Conservation (phyloP, 2,888 invertebrate genomes). For the Chaitophorus viminalis region DNA sequence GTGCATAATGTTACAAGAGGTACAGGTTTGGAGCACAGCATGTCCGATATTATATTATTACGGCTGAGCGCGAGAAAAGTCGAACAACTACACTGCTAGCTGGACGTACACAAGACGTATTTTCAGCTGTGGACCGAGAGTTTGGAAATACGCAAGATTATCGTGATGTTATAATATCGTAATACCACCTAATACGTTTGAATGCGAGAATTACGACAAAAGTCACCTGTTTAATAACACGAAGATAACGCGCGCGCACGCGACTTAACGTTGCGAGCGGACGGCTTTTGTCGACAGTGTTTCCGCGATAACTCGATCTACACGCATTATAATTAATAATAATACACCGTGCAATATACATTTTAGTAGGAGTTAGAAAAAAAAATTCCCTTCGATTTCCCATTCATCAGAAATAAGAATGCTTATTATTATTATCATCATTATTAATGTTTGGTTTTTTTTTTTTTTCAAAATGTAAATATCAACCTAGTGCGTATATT, state of each 20-base stretch:
- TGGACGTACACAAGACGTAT: too few species aligned
- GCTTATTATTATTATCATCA: background rate
- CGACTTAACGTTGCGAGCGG: background rate
- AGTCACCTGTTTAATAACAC: background rate
- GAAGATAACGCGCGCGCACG: background rate
- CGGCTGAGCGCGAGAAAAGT: too few species aligned
- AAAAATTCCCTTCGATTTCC: background rate
- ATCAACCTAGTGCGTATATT: too few species aligned
- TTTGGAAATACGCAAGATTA: too few species aligned
- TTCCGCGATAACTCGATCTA: too few species aligned
- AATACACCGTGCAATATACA: background rate
- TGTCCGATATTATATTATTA: too few species aligned
- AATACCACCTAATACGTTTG: too few species aligned
- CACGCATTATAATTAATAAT: background rate
- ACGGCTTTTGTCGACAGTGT: background rate
- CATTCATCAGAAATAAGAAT: background rate
- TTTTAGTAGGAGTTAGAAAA: background rate
- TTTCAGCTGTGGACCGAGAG: too few species aligned
- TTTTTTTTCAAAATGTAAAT: background rate
- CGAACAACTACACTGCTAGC: too few species aligned
- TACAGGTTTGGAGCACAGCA: too few species aligned
- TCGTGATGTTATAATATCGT: too few species aligned
- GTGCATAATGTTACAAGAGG: too few species aligned
- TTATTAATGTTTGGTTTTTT: background rate
- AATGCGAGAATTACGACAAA: background rate